A percentile compares a stretch with the other conserved stretches of the same genome.
phyloP scores from a whole-genome alignment of 2,113 vertebrate species.

The Electrona antarctica region DNA sequence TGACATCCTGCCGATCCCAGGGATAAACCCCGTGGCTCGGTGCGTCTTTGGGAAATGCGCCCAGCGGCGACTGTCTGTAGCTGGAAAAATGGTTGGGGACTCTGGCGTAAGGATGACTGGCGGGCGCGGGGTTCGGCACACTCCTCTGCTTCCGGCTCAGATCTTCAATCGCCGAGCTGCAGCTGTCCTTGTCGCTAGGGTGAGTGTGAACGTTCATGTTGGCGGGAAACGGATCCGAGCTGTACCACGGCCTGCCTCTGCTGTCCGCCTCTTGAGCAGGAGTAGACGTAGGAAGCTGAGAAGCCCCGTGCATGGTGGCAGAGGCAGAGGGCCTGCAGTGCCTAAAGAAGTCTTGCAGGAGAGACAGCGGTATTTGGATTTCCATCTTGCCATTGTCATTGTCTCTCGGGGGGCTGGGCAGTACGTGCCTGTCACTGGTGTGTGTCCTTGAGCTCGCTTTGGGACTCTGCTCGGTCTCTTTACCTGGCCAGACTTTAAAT shows the following conservation, averaged over 20 bases:
- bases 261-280: not conserved
- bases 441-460: conserved; percentile 9
- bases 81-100: conserved; percentile 11
- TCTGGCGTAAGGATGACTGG: not conserved
- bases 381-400: conserved; percentile 66
- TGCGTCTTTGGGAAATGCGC: conserved; percentile 4
- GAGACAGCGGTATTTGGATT: conserved; percentile 75
- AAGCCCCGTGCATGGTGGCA: not conserved
- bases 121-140: not conserved
- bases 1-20: not conserved
- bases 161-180: conserved; percentile 20
- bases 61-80: conserved; percentile 16
- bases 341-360: conserved; percentile 70
- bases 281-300: conserved; percentile 11
- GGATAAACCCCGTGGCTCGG: conserved; percentile 4
- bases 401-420: conserved; percentile 27
- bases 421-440: conserved; percentile 7
- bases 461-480: conserved; percentile 8
- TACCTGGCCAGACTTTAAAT: not conserved
- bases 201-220: conserved; percentile 34
- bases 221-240: conserved; percentile 7
- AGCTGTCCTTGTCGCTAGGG: conserved; percentile 7
- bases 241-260: not conserved
- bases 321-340: conserved; percentile 37
- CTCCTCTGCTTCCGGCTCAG: conserved; percentile 3